phyloP scores from a whole-genome alignment of 2,888 invertebrate species.

The Uropetala carovei region DNA sequence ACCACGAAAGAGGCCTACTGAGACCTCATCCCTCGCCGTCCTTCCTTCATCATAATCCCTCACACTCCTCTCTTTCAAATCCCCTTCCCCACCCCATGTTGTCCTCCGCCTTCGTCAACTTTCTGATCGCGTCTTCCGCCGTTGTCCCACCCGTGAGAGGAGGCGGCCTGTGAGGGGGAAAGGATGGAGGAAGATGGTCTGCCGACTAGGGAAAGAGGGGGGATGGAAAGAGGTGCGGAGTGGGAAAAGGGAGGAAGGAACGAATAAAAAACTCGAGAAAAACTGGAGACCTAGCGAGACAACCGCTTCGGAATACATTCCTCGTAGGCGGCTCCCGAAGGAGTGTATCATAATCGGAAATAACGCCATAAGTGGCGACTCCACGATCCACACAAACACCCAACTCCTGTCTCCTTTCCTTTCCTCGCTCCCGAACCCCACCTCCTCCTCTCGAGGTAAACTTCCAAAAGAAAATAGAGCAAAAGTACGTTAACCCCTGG shows the following conservation, averaged over 20 bases:
- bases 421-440: background rate
- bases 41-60: background rate
- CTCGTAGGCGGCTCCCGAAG: conserved; percentile 49
- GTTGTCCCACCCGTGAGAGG: conserved; percentile 59
- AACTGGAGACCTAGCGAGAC: conserved; percentile 48
- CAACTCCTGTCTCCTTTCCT: background rate
- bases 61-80: background rate
- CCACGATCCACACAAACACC: conserved; percentile 32
- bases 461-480: background rate
- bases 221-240: background rate
- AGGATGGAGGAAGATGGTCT: background rate
- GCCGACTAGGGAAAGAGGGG: background rate
- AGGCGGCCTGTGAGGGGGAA: background rate
- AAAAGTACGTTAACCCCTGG: background rate
- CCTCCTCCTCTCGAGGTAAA: background rate
- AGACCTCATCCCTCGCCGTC: background rate
- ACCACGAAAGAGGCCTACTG: background rate
- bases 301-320: conserved; percentile 43
- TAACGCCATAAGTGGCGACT: conserved; percentile 50
- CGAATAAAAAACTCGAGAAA: conserved; percentile 36
- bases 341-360: conserved; percentile 64
- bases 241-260: background rate
- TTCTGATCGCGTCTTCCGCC: conserved; percentile 60
- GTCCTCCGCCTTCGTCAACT: conserved; percentile 27
- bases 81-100: background rate